These are phyloP conservation scores for Saxidomus purpurata DNA, from an alignment of 1,140 invertebrate species.

Conservation along the genomic window DNA sequence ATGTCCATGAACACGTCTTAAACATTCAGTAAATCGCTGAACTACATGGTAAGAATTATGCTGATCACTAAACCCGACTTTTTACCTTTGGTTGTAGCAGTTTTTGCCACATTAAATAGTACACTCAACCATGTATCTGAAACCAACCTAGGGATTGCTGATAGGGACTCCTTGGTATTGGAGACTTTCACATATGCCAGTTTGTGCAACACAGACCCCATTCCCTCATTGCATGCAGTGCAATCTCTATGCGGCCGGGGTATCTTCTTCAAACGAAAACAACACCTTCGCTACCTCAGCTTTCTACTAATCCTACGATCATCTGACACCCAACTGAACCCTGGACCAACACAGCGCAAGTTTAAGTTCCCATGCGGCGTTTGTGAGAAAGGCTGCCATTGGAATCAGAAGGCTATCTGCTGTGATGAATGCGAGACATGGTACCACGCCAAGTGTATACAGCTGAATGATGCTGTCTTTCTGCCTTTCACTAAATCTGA, in stretches of 20 bases:
- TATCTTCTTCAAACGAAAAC: conserved; percentile 31
- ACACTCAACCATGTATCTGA: too few relatives aligned
- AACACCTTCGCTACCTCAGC: conserved; percentile 38
- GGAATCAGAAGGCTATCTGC: too few relatives aligned
- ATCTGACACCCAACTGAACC: too few relatives aligned
- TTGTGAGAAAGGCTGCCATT: conserved; percentile 16
- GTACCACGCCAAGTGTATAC: conserved; percentile 34
- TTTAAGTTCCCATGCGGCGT: too few relatives aligned
- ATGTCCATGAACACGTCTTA: too few relatives aligned
- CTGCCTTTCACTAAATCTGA: conserved; percentile 41
- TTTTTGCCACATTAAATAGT: conserved; percentile 39
- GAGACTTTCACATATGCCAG: conserved; percentile 34
- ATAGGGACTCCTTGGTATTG: conserved; percentile 29
- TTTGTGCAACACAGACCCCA: too few relatives aligned
- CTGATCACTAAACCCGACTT: conserved; percentile 31
- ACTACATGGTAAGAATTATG: conserved; percentile 48
- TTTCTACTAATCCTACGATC: too few relatives aligned
- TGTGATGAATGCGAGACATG: too few relatives aligned
- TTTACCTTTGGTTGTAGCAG: conserved; percentile 42
- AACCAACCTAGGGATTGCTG: conserved; percentile 29
- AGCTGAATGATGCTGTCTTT: conserved; percentile 40
- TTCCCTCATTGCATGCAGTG: conserved; percentile 38
- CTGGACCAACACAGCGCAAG: too few relatives aligned
- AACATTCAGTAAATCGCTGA: background rate
- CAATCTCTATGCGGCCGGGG: conserved; percentile 46